A percentile compares a stretch with the other conserved stretches of the same genome.
These are phyloP conservation scores for Spea multiplicata DNA, from an alignment of 2,113 vertebrate genomes.

Conservation along the genomic window DNA sequence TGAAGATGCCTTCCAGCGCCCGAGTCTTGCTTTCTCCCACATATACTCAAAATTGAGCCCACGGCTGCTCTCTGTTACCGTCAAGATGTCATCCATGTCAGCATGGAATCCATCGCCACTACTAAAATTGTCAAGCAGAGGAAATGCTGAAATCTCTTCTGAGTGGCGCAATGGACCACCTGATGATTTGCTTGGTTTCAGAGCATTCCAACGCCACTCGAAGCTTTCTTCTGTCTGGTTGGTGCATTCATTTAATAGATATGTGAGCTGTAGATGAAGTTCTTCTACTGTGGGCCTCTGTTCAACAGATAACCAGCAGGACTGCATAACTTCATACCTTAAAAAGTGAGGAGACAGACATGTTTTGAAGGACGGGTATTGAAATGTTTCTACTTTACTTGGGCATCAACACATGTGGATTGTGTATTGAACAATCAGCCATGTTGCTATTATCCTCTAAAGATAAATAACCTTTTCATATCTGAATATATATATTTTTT, in stretches of 20 bases:
- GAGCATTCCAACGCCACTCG: conserved; percentile 83
- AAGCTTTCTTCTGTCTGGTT: conserved; percentile 74
- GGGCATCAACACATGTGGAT: too few relatives aligned
- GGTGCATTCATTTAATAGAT: conserved; percentile 71
- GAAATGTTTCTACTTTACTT: too few relatives aligned
- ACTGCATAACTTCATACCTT: conserved; percentile 93
- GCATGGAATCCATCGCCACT: conserved; percentile 61
- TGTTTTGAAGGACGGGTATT: not conserved
- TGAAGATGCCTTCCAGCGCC: conserved; percentile 64
- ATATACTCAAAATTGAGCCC: conserved; percentile 91
- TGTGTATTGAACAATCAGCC: too few relatives aligned
- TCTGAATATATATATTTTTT: too few relatives aligned
- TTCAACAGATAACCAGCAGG: conserved; percentile 81
- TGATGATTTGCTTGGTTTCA: conserved; percentile 62
- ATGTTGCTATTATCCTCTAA: too few relatives aligned
- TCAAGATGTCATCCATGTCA: conserved; percentile 86
- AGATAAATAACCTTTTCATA: too few relatives aligned
- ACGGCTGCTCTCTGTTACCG: conserved; percentile 87
- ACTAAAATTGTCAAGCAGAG: conserved; percentile 74
- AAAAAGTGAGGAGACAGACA: conserved; percentile 7
- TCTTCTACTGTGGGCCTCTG: conserved; percentile 82
- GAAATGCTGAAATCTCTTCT: conserved; percentile 65
- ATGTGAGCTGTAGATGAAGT: conserved; percentile 85
- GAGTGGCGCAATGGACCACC: conserved; percentile 35
- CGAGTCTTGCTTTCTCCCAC: conserved; percentile 85